Conservation (phyloP, 2,888 invertebrate species). For the Amphiduros pacificus region DNA sequence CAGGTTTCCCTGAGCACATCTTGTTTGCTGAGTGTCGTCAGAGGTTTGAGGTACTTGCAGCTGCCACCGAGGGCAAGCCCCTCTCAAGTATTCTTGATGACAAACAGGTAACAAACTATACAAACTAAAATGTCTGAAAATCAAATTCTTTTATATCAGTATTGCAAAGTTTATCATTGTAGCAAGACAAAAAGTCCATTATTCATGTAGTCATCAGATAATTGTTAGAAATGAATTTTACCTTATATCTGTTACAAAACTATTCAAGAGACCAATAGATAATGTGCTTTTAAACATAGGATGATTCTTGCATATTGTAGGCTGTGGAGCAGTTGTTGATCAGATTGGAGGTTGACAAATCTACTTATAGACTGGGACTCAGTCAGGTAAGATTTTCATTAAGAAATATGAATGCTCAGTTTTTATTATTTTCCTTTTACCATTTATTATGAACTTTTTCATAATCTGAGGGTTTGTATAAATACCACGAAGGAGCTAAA, state of each 20-base stretch:
- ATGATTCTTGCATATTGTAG: too few species aligned
- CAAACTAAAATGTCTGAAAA: too few species aligned
- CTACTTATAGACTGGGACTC: conserved; percentile 85
- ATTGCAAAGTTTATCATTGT: too few species aligned
- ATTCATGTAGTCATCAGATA: too few species aligned
- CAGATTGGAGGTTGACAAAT: conserved; percentile 79
- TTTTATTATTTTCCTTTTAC: neutral
- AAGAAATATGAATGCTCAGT: neutral
- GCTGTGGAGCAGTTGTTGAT: conserved; percentile 81
- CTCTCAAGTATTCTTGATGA: conserved; percentile 33
- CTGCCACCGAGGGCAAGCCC: conserved; percentile 17
- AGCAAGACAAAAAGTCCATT: too few species aligned
- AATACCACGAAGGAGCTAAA: too few species aligned
- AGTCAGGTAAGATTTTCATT: conserved; percentile 79
- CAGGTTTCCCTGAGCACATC: conserved; percentile 86
- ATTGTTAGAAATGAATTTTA: too few species aligned
- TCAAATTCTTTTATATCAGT: too few species aligned
- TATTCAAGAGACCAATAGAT: too few species aligned
- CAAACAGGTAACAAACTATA: conserved; percentile 45
- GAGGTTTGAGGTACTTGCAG: conserved; percentile 67
- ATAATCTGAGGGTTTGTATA: too few species aligned
- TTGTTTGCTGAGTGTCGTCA: conserved; percentile 86
- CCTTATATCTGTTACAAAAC: too few species aligned
- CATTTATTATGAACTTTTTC: neutral
- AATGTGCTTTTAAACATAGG: too few species aligned